Percentiles rank a stretch among this genome's conserved stretches.
phyloP scores from a whole-genome alignment of 2,888 invertebrate genomes.

The Drosophila multiciliata region DNA sequence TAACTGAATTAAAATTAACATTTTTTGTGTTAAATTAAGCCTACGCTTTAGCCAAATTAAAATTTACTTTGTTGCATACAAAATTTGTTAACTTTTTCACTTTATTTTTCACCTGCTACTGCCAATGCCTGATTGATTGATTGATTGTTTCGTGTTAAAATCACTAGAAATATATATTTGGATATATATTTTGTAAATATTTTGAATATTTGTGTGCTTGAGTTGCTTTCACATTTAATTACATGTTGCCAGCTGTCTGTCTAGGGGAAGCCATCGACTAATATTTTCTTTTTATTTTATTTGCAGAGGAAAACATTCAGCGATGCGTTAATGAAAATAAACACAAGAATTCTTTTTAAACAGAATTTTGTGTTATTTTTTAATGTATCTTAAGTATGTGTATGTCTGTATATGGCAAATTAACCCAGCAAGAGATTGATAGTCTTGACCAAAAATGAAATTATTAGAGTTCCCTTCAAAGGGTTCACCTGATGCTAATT shows the following conservation, averaged over 20 bases:
- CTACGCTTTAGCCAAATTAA: not conserved
- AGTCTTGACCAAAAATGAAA: not conserved
- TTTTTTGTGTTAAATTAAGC: not conserved
- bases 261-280: not conserved
- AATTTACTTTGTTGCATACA: not conserved
- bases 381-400: not conserved
- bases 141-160: not conserved
- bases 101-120: not conserved
- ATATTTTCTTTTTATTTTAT: slow-evolving; percentile 3
- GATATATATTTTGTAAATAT: slow-evolving; percentile 4
- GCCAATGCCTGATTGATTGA: not conserved
- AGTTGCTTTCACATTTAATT: not conserved
- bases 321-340: not conserved
- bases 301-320: slow-evolving; percentile 3
- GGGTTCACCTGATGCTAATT: not conserved
- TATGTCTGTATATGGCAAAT: not conserved
- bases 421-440: not conserved
- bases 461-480: not conserved
- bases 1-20: not conserved
- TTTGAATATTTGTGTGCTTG: not conserved
- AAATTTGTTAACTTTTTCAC: not conserved
- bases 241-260: not conserved
- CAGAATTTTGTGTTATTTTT: not conserved
- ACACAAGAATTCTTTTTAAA: slow-evolving; percentile 1
- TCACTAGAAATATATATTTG: not conserved